Evolutionary conservation across 1,140 invertebrate genomes (phyloP).

Genomic region (Megathymus violae): DNA sequence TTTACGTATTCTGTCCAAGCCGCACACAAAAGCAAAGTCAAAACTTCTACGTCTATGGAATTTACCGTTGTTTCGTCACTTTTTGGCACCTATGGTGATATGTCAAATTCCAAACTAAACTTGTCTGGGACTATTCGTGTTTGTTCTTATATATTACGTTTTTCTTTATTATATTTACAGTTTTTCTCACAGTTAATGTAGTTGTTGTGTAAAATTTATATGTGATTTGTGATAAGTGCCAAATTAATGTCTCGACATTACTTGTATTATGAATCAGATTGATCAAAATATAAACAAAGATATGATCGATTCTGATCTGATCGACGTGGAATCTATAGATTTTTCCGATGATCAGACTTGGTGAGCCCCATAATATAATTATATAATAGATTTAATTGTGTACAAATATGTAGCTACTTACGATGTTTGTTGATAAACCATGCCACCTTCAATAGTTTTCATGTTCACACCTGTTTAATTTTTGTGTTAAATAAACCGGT

Average conservation of each 20-base stretch:
- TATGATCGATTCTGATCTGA: conserved; percentile 80
- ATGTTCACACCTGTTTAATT: conserved; percentile 37
- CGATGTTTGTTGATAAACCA: neutral
- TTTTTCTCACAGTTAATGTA: conserved; percentile 70
- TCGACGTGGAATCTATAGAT: conserved; percentile 80
- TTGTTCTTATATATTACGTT: conserved; percentile 63
- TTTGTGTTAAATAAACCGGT: conserved; percentile 27
- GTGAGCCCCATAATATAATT: conserved; percentile 51
- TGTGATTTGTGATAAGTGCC: conserved; percentile 75
- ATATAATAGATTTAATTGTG: neutral
- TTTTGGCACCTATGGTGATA: conserved; percentile 70
- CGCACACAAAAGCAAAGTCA: too few species aligned
- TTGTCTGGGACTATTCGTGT: conserved; percentile 71
- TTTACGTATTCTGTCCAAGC: neutral
- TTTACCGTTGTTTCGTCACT: conserved; percentile 71
- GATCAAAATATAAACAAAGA: conserved; percentile 84
- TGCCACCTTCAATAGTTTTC: neutral
- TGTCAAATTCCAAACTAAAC: conserved; percentile 80
- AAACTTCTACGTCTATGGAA: conserved; percentile 56
- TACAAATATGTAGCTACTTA: neutral
- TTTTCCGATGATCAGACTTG: conserved; percentile 79
- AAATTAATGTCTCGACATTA: conserved; percentile 75
- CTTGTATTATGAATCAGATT: conserved; percentile 77
- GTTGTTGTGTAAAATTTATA: conserved; percentile 63
- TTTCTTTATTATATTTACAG: conserved; percentile 70